phyloP scores from a whole-genome alignment of 1,140 invertebrate species.

The Bombus huntii region DNA sequence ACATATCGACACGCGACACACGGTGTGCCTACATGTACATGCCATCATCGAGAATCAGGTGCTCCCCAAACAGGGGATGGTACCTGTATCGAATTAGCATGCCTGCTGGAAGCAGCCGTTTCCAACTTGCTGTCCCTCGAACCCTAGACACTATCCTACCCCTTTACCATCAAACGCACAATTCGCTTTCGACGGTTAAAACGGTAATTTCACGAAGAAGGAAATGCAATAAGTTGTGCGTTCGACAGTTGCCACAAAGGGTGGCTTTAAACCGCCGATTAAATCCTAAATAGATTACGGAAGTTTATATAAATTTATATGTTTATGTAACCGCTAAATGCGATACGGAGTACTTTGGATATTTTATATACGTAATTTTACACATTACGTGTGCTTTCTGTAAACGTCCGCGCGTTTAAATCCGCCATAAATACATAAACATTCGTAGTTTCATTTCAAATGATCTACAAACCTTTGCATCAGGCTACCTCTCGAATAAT shows the following conservation, averaged over 20 bases:
- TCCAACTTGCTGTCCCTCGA: conserved; percentile 61
- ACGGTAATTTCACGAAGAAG: conserved; percentile 61
- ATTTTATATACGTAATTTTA: neutral
- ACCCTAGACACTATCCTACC: neutral
- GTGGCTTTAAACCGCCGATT: too few species aligned
- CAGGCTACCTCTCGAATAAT: too few species aligned
- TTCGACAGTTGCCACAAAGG: conserved; percentile 27
- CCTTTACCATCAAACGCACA: conserved; percentile 70
- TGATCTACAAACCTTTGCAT: too few species aligned
- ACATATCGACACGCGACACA: conserved; percentile 5
- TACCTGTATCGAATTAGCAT: conserved; percentile 66
- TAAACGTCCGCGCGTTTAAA: too few species aligned
- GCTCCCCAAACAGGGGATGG: neutral
- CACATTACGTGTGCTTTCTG: neutral
- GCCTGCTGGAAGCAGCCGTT: conserved; percentile 53
- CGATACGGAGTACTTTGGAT: neutral
- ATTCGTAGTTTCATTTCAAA: too few species aligned
- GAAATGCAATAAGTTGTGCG: conserved; percentile 27
- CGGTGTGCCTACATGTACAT: conserved; percentile 11
- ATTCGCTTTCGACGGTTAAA: conserved; percentile 67
- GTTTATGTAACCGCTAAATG: too few species aligned
- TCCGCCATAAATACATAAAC: too few species aligned
- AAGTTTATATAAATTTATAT: too few species aligned
- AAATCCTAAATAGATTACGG: too few species aligned
- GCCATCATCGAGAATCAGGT: conserved; percentile 13